These are phyloP conservation scores for Tiliacea citrago DNA, from an alignment of 2,888 invertebrate genomes.

Conservation along the genomic window DNA sequence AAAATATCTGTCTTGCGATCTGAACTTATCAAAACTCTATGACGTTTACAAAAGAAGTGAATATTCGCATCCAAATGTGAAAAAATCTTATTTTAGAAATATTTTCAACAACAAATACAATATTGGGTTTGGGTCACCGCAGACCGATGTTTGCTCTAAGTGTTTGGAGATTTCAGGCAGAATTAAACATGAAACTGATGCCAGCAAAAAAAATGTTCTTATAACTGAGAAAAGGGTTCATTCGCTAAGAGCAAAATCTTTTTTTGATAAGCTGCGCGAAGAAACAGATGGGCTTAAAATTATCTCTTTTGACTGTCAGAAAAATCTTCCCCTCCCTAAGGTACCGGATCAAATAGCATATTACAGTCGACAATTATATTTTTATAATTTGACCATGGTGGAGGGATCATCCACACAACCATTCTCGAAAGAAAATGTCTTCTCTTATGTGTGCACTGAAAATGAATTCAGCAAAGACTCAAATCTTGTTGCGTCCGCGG, in stretches of 20 bases:
- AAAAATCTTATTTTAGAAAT: conserved; percentile 59
- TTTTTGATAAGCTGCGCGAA: conserved; percentile 64
- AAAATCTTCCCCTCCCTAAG: conserved; percentile 68
- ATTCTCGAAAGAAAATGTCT: conserved; percentile 57
- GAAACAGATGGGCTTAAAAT: conserved; percentile 56
- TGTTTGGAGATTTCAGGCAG: conserved; percentile 65
- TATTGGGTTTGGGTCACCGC: conserved; percentile 64
- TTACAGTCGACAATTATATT: conserved; percentile 57
- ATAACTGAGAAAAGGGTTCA: conserved; percentile 64
- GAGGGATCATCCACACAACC: conserved; percentile 20
- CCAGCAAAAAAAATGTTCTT: conserved; percentile 52
- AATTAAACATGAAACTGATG: conserved; percentile 64
- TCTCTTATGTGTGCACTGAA: conserved; percentile 66
- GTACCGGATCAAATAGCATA: conserved; percentile 62
- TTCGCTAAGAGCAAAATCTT: conserved; percentile 61
- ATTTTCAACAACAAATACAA: conserved; percentile 66
- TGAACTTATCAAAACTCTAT: conserved; percentile 50
- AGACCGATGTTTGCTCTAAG: conserved; percentile 49
- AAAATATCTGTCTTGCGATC: conserved; percentile 53
- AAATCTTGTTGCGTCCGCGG: conserved; percentile 52
- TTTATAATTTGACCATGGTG: conserved; percentile 58
- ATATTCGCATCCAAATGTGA: conserved; percentile 30
- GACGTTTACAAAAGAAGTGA: conserved; percentile 24
- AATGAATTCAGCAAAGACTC: conserved; percentile 56
- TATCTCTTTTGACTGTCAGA: conserved; percentile 73